Percentiles rank a stretch among this genome's conserved stretches.
These are phyloP conservation scores for Prunella himalayana DNA, from an alignment of 2,113 vertebrate species.

Conservation along the genomic window DNA sequence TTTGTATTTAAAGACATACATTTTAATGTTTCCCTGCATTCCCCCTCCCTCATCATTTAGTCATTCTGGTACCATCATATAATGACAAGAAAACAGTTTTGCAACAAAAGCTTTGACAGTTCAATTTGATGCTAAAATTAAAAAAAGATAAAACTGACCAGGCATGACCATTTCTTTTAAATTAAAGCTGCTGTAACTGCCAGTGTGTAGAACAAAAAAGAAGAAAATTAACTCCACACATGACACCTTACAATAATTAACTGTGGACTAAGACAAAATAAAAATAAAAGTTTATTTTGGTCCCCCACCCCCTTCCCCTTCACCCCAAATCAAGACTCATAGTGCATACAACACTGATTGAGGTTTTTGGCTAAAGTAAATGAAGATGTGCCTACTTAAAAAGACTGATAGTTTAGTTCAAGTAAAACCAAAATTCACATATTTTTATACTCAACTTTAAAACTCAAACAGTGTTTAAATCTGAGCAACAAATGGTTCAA, in stretches of 20 bases:
- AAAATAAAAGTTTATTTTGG: slow-evolving; percentile 46
- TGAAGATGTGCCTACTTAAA: slow-evolving; percentile 47
- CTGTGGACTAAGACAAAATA: slow-evolving; percentile 28
- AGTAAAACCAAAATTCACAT: slow-evolving; percentile 78
- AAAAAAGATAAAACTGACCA: neutral
- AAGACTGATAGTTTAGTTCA: slow-evolving; percentile 67
- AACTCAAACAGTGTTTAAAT: slow-evolving; percentile 71
- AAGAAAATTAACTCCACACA: neutral
- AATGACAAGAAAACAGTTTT: slow-evolving; percentile 50
- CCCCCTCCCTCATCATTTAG: neutral
- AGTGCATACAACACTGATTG: slow-evolving; percentile 59
- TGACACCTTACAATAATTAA: neutral
- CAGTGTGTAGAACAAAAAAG: slow-evolving; percentile 54
- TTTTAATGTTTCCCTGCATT: slow-evolving; percentile 55
- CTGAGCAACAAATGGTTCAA: slow-evolving; percentile 62
- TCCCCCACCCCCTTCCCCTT: slow-evolving; percentile 24
- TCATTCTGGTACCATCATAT: slow-evolving; percentile 71
- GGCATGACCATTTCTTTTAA: neutral
- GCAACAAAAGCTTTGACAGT: slow-evolving; percentile 45
- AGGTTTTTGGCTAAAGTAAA: slow-evolving; percentile 55
- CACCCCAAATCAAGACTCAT: slow-evolving; percentile 50
- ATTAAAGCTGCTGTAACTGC: slow-evolving; percentile 40
- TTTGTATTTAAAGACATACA: slow-evolving; percentile 59
- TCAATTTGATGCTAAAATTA: slow-evolving; percentile 34
- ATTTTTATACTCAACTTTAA: slow-evolving; percentile 56